Evolutionary conservation across 2,113 vertebrate genomes (phyloP).

Genomic region (Murina feae): DNA sequence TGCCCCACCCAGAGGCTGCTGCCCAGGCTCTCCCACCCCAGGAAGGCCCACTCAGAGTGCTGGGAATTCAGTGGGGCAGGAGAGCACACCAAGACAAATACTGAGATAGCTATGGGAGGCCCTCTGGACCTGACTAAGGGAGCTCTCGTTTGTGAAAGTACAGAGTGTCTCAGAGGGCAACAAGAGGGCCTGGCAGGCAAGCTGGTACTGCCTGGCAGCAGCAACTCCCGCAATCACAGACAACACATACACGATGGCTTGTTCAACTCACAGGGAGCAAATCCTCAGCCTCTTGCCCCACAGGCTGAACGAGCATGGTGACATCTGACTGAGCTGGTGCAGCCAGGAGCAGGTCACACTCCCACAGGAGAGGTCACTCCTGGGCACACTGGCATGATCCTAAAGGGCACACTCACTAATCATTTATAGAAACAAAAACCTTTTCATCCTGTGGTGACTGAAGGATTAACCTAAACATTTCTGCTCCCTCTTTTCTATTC

Average conservation of each 20-base stretch:
- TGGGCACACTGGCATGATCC: not conserved
- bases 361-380: not conserved
- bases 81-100: constrained; percentile 30
- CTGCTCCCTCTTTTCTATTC: constrained; percentile 9
- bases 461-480: not conserved
- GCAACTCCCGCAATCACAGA: not conserved
- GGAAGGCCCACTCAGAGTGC: not conserved
- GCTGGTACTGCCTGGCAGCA: constrained; percentile 33
- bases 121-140: not conserved
- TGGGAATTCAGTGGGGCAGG: not conserved
- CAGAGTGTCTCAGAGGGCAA: not conserved
- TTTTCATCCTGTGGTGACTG: not conserved
- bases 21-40: not conserved
- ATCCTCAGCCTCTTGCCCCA: not conserved
- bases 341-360: not conserved
- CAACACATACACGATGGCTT: not conserved
- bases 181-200: not conserved
- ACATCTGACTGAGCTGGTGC: not conserved
- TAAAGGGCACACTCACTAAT: not conserved
- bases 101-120: not conserved
- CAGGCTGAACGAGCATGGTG: not conserved
- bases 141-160: not conserved
- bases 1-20: not conserved
- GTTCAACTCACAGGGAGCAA: not conserved
- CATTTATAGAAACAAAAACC: not conserved